Evolutionary conservation across 2,113 vertebrate genomes (phyloP).

Genomic region (Nipponia nippon): DNA sequence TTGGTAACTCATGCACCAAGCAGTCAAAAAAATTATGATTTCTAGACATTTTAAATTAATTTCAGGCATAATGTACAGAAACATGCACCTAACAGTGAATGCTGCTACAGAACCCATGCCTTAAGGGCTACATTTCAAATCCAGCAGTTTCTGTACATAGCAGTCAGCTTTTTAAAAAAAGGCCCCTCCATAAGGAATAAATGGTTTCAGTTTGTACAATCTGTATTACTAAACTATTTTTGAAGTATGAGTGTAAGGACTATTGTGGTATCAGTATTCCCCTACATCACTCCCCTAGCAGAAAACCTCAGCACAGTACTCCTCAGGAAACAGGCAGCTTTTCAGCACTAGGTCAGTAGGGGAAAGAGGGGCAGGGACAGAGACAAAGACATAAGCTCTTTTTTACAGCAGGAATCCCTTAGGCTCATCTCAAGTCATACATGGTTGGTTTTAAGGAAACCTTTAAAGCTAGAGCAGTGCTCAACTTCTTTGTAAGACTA

Average conservation of each 20-base stretch:
- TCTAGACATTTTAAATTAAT: background rate
- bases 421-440: background rate
- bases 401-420: background rate
- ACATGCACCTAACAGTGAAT: background rate
- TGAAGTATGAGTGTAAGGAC: background rate
- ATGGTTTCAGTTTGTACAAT: background rate
- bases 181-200: background rate
- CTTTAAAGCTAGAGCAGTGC: background rate
- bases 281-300: background rate
- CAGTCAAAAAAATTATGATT: background rate
- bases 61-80: background rate
- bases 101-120: background rate
- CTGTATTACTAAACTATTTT: background rate
- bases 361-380: background rate
- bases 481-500: background rate
- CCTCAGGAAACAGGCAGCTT: background rate
- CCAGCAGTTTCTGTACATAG: background rate
- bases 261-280: background rate
- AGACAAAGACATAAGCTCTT: background rate
- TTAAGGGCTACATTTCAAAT: background rate
- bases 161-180: background rate
- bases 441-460: background rate
- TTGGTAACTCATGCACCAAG: background rate
- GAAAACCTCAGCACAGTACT: background rate
- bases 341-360: background rate